Evolutionary conservation across 2,797 vertebrate genomes (phyloP).

Genomic region (Zalophus californianus): DNA sequence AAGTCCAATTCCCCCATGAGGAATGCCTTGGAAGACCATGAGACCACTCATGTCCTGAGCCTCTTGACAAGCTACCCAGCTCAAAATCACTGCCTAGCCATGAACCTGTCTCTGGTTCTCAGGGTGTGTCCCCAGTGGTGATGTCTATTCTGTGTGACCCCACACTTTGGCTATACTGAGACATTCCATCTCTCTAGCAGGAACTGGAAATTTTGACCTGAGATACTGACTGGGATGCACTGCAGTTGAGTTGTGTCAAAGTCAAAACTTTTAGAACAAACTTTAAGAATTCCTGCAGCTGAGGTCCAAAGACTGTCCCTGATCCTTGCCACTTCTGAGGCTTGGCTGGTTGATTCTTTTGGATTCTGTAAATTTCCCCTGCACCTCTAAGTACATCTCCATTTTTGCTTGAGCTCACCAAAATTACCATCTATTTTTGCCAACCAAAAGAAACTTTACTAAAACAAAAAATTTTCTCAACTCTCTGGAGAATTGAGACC

Average conservation of each 20-base stretch:
- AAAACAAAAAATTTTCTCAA: background rate
- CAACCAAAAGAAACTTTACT: background rate
- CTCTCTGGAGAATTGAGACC: background rate
- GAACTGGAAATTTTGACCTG: background rate
- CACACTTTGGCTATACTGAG: background rate
- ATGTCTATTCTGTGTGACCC: background rate
- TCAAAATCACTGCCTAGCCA: background rate
- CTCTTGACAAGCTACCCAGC: background rate
- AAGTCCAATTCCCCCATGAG: background rate
- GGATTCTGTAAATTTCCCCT: background rate
- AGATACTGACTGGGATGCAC: background rate
- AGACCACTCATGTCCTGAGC: background rate
- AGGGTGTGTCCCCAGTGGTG: background rate
- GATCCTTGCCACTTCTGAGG: background rate
- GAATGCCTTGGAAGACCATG: background rate
- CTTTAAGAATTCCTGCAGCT: background rate
- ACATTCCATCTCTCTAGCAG: background rate
- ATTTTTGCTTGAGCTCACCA: constrained; percentile 1
- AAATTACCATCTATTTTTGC: background rate
- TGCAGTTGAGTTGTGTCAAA: background rate
- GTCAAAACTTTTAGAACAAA: background rate
- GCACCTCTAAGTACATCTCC: background rate
- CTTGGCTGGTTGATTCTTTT: background rate
- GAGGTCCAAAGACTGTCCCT: background rate
- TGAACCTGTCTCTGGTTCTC: background rate